These are phyloP conservation scores for Electrophaes corylata DNA, from an alignment of 2,888 invertebrate genomes.

Conservation along the genomic window DNA sequence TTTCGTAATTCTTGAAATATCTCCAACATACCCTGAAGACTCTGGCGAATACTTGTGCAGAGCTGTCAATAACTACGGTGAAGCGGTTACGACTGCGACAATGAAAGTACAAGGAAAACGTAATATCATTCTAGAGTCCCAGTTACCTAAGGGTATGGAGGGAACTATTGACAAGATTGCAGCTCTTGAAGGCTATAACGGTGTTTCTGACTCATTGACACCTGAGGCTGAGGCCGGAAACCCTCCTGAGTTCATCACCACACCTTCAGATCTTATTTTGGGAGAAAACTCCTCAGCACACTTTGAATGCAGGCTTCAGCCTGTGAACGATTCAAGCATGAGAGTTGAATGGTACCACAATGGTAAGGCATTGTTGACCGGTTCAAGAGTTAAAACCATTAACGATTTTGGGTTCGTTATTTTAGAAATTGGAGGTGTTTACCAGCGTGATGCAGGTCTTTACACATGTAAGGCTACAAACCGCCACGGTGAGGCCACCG, in stretches of 20 bases:
- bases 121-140: conserved; percentile 95
- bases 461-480: conserved; percentile 97
- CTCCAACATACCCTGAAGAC: conserved; percentile 98
- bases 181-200: conserved; percentile 93
- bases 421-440: conserved; percentile 96
- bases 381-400: conserved; percentile 97
- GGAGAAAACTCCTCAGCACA: conserved; percentile 95
- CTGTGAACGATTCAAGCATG: conserved; percentile 96
- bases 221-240: conserved; percentile 93
- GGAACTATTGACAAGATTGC: conserved; percentile 97
- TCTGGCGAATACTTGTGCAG: conserved; percentile 96
- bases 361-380: conserved; percentile 95
- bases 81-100: conserved; percentile 94
- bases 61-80: conserved; percentile 94
- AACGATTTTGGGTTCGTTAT: conserved; percentile 99
- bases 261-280: conserved; percentile 92
- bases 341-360: conserved; percentile 99
- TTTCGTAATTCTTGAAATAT: conserved; percentile 98
- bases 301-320: conserved; percentile 95
- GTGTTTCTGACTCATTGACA: conserved; percentile 86
- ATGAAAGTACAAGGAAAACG: conserved; percentile 97
- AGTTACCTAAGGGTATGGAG: conserved; percentile 96
- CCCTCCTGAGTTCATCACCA: conserved; percentile 95
- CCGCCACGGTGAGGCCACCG: conserved; percentile 94
- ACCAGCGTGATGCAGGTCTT: conserved; percentile 95